These are phyloP conservation scores for Lagopus muta DNA, from an alignment of 2,113 vertebrate genomes.

Conservation along the genomic window DNA sequence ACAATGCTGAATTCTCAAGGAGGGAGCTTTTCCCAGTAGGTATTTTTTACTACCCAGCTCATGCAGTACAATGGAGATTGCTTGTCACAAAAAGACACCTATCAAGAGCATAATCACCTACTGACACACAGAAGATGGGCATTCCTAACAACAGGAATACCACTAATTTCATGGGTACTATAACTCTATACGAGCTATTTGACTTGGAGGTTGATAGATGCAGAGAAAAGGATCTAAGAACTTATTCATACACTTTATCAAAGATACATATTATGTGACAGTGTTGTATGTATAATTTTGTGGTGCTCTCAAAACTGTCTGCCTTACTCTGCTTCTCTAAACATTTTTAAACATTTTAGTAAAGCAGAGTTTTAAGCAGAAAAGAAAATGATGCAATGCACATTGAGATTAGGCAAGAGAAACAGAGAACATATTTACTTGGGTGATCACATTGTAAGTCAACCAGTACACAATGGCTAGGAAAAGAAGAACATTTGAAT, in stretches of 20 bases:
- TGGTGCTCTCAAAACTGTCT: neutral
- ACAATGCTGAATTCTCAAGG: constrained; percentile 14
- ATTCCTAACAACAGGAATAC: neutral
- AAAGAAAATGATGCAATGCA: neutral
- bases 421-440: neutral
- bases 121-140: neutral
- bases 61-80: neutral
- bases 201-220: neutral
- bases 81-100: neutral
- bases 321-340: neutral
- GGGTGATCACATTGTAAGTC: neutral
- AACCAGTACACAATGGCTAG: neutral
- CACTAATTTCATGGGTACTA: neutral
- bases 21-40: neutral
- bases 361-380: neutral
- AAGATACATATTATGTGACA: rapidly evolving
- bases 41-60: neutral
- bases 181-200: neutral
- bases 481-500: neutral
- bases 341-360: neutral
- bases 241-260: neutral
- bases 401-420: neutral
- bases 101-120: neutral
- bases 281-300: neutral
- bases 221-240: neutral